These are phyloP conservation scores for Zaprionus gabonicus DNA, from an alignment of 1,140 invertebrate genomes.

Conservation along the genomic window DNA sequence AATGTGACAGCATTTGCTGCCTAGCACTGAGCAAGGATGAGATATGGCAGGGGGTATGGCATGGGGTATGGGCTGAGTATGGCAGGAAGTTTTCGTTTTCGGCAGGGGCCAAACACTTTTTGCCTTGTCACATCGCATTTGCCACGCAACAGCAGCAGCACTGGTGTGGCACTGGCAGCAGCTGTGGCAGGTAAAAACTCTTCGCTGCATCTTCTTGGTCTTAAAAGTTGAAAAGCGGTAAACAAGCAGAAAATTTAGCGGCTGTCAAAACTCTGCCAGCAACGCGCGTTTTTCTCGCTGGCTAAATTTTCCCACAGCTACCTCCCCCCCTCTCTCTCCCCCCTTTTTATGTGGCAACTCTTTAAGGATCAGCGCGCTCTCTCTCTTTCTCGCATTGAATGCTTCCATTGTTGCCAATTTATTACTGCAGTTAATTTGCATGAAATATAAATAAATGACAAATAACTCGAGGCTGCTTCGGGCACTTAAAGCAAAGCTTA, in stretches of 20 bases:
- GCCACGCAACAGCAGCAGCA: conserved; percentile 3
- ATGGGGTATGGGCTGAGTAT: background rate
- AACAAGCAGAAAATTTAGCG: conserved; percentile 80
- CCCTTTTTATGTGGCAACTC: conserved; percentile 42
- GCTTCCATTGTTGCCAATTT: conserved; percentile 67
- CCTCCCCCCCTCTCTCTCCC: background rate
- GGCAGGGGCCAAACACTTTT: conserved; percentile 26
- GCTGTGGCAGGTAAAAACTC: conserved; percentile 43
- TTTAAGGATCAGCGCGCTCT: conserved; percentile 20
- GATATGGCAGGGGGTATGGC: background rate
- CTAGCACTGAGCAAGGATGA: background rate
- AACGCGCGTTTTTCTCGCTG: conserved; percentile 29
- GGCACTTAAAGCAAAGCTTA: conserved; percentile 37
- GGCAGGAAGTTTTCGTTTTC: conserved; percentile 8
- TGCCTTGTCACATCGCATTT: conserved; percentile 20
- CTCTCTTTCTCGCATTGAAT: background rate
- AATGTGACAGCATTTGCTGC: conserved; percentile 55
- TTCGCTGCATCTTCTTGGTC: conserved; percentile 21
- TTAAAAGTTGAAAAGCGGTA: conserved; percentile 73
- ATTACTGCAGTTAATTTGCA: conserved; percentile 81
- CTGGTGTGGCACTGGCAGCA: background rate
- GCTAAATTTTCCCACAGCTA: conserved; percentile 24
- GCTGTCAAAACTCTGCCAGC: conserved; percentile 63
- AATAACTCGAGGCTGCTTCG: conserved; percentile 65
- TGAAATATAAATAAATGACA: conserved; percentile 82